phyloP scores from a whole-genome alignment of 1,140 invertebrate species.

The Scaptomyza pallida region DNA sequence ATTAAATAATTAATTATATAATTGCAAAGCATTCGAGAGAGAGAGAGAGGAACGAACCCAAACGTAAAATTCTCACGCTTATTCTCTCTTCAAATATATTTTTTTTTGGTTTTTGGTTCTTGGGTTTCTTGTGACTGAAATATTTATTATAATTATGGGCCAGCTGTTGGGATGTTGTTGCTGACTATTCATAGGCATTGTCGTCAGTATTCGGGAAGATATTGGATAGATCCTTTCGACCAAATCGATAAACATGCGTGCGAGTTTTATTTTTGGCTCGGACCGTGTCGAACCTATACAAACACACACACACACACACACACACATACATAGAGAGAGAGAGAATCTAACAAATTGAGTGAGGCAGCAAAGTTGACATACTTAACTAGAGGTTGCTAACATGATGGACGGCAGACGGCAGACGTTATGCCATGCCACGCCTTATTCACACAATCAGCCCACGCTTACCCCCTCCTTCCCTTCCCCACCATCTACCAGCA shows the following conservation, averaged over 20 bases:
- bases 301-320: too few relatives aligned
- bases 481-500: neutral
- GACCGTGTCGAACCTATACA: constrained; percentile 10
- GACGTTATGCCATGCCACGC: constrained; percentile 1
- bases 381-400: constrained; percentile 52
- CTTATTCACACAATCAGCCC: neutral
- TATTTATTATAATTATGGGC: constrained; percentile 76
- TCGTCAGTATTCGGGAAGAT: neutral
- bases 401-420: constrained; percentile 7
- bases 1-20: constrained; percentile 68
- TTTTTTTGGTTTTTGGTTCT: neutral
- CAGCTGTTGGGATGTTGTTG: constrained; percentile 18
- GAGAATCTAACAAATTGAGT: constrained; percentile 64
- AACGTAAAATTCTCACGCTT: constrained; percentile 54
- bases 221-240: constrained; percentile 8
- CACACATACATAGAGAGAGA: neutral
- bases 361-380: constrained; percentile 55
- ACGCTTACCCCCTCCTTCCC: neutral
- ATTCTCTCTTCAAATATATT: neutral
- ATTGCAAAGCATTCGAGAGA: constrained; percentile 43
- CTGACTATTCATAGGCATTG: constrained; percentile 49
- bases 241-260: constrained; percentile 66
- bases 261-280: constrained; percentile 32
- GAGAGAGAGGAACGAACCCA: neutral
- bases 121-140: constrained; percentile 47